A percentile compares a stretch with the other conserved stretches of the same genome.
Evolutionary conservation across 2,113 vertebrate genomes (phyloP).

Genomic region (Synchiropus splendidus): DNA sequence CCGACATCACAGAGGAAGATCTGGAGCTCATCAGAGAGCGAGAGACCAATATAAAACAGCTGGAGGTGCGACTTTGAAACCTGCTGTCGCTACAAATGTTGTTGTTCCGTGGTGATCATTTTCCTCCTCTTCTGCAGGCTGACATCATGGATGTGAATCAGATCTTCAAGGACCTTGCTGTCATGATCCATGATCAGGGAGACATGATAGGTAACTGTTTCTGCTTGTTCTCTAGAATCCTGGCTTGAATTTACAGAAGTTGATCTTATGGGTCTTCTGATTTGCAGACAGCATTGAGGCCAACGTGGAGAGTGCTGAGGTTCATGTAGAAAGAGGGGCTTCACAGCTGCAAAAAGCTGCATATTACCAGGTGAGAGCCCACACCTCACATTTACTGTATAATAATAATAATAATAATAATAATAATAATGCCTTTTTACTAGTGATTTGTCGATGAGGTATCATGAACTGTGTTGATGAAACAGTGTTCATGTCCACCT

Average conservation of each 20-base stretch:
- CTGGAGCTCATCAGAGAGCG: constrained; percentile 93
- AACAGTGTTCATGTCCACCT: not conserved
- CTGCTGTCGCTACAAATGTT: not conserved
- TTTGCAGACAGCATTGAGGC: constrained; percentile 90
- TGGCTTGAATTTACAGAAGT: not conserved
- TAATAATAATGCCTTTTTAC: not conserved
- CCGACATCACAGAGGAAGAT: constrained; percentile 86
- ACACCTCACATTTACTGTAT: not conserved
- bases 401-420: not conserved
- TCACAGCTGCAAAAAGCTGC: constrained; percentile 89
- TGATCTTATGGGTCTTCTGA: not conserved
- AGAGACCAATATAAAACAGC: constrained; percentile 86
- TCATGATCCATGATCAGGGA: constrained; percentile 98
- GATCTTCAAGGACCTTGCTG: constrained; percentile 96
- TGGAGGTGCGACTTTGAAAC: constrained; percentile 70
- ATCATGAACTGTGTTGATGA: not conserved
- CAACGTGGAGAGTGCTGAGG: constrained; percentile 91
- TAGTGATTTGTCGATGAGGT: not conserved
- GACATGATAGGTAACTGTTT: constrained; percentile 85
- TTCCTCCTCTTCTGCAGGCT: constrained; percentile 65
- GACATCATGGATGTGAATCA: constrained; percentile 97
- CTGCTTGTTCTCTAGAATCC: not conserved
- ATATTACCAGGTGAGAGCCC: constrained; percentile 80
- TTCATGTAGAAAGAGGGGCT: constrained; percentile 84
- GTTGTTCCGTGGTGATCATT: not conserved